Conservation (phyloP, 2,888 invertebrate genomes). For the Tyria jacobaeae region DNA sequence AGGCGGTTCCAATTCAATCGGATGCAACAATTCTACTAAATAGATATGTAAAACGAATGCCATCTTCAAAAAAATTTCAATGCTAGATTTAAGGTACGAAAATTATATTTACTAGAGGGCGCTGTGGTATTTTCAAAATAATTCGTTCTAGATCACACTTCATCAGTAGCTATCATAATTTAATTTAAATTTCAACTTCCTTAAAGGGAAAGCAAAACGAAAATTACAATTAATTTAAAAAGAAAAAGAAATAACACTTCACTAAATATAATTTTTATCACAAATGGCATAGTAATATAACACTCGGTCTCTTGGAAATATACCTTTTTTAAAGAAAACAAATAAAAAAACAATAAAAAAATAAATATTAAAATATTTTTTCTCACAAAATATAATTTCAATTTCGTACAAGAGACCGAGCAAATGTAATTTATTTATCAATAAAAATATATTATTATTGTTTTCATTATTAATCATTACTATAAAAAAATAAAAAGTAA, state of each 20-base stretch:
- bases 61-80: too few species aligned
- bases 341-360: constrained; percentile 33
- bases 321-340: constrained; percentile 17
- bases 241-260: constrained; percentile 11
- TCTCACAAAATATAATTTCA: constrained; percentile 28
- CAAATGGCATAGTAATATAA: constrained; percentile 49
- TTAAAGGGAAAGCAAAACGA: constrained; percentile 5
- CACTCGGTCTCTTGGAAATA: constrained; percentile 35
- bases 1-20: too few species aligned
- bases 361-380: constrained; percentile 25
- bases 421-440: constrained; percentile 29
- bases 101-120: not conserved
- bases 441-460: constrained; percentile 47
- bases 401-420: constrained; percentile 34
- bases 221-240: not conserved
- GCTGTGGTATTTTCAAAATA: not conserved
- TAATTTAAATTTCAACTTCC: not conserved
- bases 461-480: constrained; percentile 39
- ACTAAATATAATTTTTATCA: constrained; percentile 43
- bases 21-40: too few species aligned
- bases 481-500: constrained; percentile 57
- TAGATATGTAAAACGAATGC: too few species aligned
- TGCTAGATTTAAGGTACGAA: too few species aligned
- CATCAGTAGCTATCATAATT: too few species aligned
- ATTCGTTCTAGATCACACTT: too few species aligned